Base-by-base conservation (phyloP, 2,888 invertebrate genomes). In the Dryomyza anilis region DNA sequence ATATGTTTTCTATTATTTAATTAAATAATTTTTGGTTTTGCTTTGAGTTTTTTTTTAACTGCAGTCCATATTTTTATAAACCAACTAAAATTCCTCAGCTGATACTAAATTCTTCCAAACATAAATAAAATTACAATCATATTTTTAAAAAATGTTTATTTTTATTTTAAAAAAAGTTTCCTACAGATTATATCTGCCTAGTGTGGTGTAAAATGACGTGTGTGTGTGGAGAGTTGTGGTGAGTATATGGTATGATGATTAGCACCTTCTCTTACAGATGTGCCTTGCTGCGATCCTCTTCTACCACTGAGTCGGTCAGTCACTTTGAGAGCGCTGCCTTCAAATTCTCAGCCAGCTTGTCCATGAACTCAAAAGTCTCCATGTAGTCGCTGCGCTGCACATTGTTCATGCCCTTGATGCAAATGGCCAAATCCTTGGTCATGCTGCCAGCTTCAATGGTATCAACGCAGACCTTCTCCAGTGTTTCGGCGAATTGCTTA, bases 361-460 rank as follows among this genome's bases (percentile, higher is more conserved):
- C 89, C 86, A 99, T 89, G 82, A 99, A 99, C 77, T 95, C 96
- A 81, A 98, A 98, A 0, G 98, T 99, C 85, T 96, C 96, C 82
- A 94, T 86, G 82, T 98, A 99, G 84, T 98, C 98, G 21, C 86
- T 83, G 70, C 94, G 85, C 53, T 79, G 65, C 4, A 84, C 83
- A 73, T 89, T 91, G 83, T 86, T 89, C 89, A 94, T 92, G 69
- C 97, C 97, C 85, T 98, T 98, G 77, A 98, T 91, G 81, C 98
- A 98, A 81, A 98, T 95, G 50, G 98, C 98, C 79, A 99, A 88
- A 87, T 99, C 99, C 84, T 99, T 99, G 62, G 99, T 99, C 96
- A 99, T 97, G 72, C 87, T 86, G 30, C 98, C 98, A 64, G 91
- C 85, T 83, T 99, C 97, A 72, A 99, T 97, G 0, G 98, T 98